A percentile compares a stretch with the other conserved stretches of the same genome.
phyloP scores from a whole-genome alignment of 2,888 invertebrate genomes.

The Tinea trinotella region DNA sequence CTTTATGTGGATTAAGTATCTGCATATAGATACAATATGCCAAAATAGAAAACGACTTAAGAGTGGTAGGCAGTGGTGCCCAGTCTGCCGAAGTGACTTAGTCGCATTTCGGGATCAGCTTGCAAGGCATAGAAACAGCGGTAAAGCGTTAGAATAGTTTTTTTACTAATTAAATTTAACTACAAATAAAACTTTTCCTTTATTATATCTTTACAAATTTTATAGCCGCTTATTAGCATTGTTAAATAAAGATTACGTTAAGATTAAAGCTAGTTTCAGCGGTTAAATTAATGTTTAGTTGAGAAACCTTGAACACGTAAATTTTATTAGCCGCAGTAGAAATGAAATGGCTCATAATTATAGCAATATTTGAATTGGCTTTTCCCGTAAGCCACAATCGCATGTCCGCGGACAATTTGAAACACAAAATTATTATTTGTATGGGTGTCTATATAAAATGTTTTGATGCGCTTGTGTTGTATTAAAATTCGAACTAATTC shows the following conservation, averaged over 20 bases:
- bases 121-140: too few species aligned
- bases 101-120: too few species aligned
- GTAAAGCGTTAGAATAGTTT: not conserved
- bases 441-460: conserved; percentile 20
- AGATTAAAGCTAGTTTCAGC: conserved; percentile 19
- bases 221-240: conserved; percentile 8
- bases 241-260: conserved; percentile 11
- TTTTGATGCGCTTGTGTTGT: conserved; percentile 24
- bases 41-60: too few species aligned
- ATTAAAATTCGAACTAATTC: not conserved
- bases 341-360: conserved; percentile 59
- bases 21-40: not conserved
- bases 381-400: conserved; percentile 53
- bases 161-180: not conserved
- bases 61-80: too few species aligned
- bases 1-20: not conserved
- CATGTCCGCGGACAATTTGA: conserved; percentile 53
- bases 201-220: conserved; percentile 5
- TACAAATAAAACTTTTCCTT: not conserved
- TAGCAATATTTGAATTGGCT: conserved; percentile 58
- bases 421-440: conserved; percentile 38
- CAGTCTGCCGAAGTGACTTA: too few species aligned
- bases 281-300: conserved; percentile 38
- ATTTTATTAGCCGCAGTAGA: conserved; percentile 50
- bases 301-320: conserved; percentile 40